phyloP scores from a whole-genome alignment of 2,888 invertebrate species.

The Acutogordius australiensis region DNA sequence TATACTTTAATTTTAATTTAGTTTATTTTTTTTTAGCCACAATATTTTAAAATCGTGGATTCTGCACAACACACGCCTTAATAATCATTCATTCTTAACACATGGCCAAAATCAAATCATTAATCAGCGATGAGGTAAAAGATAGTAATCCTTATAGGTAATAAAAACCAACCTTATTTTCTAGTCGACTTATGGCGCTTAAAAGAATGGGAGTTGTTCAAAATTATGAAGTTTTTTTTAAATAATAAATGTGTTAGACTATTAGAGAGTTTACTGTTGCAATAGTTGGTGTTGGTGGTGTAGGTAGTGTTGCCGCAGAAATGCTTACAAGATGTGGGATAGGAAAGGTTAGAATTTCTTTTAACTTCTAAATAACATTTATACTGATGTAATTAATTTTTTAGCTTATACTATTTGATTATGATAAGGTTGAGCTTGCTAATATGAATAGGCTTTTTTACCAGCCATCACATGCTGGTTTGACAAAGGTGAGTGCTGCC shows the following conservation, averaged over 20 bases:
- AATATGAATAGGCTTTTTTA: constrained; percentile 98
- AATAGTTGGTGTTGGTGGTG: constrained; percentile 85
- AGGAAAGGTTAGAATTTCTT: constrained; percentile 42
- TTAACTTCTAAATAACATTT: neutral
- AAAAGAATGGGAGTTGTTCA: constrained; percentile 96
- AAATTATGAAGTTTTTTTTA: constrained; percentile 46
- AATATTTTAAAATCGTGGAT: too few species aligned
- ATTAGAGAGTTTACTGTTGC: constrained; percentile 53
- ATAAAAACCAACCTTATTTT: constrained; percentile 15
- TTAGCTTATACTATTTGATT: constrained; percentile 71
- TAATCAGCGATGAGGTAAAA: constrained; percentile 73
- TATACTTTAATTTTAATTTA: too few species aligned
- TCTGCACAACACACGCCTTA: too few species aligned
- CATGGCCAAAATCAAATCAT: too few species aligned
- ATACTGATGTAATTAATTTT: constrained; percentile 22
- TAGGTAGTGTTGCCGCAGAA: constrained; percentile 97
- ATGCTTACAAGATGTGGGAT: constrained; percentile 95
- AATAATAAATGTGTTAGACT: constrained; percentile 26
- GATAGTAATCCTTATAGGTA: constrained; percentile 94
- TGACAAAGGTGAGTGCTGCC: constrained; percentile 45
- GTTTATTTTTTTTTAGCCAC: too few species aligned
- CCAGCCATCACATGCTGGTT: constrained; percentile 80
- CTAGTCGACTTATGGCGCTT: constrained; percentile 67
- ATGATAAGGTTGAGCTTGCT: constrained; percentile 89
- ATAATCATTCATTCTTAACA: too few species aligned